Base-by-base conservation (phyloP, 2,113 vertebrate genomes). In the Orycteropus afer region DNA sequence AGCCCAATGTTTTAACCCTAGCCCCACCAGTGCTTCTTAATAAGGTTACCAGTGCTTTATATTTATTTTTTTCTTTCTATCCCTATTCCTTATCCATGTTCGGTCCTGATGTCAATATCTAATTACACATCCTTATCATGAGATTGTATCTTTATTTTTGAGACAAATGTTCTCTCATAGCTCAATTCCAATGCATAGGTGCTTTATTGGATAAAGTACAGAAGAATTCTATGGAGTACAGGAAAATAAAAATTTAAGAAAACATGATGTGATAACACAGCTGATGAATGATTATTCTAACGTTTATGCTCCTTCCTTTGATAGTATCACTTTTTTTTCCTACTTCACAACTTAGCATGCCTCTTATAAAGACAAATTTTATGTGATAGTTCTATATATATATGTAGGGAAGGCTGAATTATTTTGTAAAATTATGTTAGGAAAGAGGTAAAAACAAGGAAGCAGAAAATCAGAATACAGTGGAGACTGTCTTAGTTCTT, bases 291-390 rank as follows among this genome's bases (percentile, higher is more conserved):
- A 32, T 22, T 78, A 69, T 51, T 42, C 42, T 40, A 14, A 61
- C 61, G 76, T 76, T 71, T 89, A 49, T 85, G 63, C 4, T 83
- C 3, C 20, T 94, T 59, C 3, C 69, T 77, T 91, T 69, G 9
- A 2, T 37, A 63, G 5, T 57, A 57, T 42, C 53, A 42, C 5
- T 74, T 42, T 67, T 37, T 27, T 63, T 51, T 71, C 17, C 1
- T 29, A 61, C 25, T 53, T 74, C 18, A 45, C 34, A 81, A 9
- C 29, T 89, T 85, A 18, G 63, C 7, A 15, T 81, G 6, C 74
- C 34, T 73, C 9, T 40, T 47, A 49, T 8, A 45, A 81, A 69
- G 69, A 49, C 6, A 59, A 7, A 45, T 45, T n/a, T n/a, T n/a
- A n/a, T n/a, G n/a, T n/a, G n/a, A n/a, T n/a, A n/a, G n/a, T n/a